These are phyloP conservation scores for Epinephelus malabaricus DNA, from an alignment of 2,797 vertebrate species.

Conservation along the genomic window DNA sequence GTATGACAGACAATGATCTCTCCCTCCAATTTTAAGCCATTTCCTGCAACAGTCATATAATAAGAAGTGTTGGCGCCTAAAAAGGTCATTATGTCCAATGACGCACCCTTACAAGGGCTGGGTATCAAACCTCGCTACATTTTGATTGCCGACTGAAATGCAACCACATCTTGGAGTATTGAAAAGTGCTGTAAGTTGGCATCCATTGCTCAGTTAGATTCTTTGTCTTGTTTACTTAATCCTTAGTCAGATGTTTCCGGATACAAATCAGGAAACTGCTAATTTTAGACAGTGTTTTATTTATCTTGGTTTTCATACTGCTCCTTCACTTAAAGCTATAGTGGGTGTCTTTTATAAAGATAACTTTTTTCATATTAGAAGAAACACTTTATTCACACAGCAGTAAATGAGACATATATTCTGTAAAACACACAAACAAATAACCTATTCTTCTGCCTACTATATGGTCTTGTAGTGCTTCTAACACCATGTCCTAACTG, in stretches of 20 bases:
- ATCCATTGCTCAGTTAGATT: background rate
- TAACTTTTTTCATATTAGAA: too few species aligned
- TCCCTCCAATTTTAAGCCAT: slow-evolving; percentile 12
- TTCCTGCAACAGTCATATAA: slow-evolving; percentile 11
- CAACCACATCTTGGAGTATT: background rate
- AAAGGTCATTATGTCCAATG: background rate
- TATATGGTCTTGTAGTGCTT: too few species aligned
- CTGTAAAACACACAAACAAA: too few species aligned
- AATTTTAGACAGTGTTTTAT: background rate
- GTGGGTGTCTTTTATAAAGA: too few species aligned
- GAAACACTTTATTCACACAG: too few species aligned
- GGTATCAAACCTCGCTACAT: background rate
- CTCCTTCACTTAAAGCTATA: background rate
- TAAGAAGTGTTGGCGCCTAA: background rate
- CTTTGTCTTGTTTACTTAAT: background rate
- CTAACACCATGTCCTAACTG: too few species aligned
- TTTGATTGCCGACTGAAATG: slow-evolving; percentile 2
- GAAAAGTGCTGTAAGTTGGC: background rate
- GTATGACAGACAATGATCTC: slow-evolving; percentile 28
- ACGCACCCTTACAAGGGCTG: background rate
- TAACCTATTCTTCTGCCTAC: too few species aligned
- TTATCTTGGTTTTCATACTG: background rate
- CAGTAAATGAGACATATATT: too few species aligned
- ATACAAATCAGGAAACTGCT: slow-evolving; percentile 9
- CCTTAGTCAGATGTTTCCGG: background rate